Evolutionary conservation across 2,113 vertebrate species (phyloP), one percentile per base, ranked within the genome.

Genomic region (Upupa epops): DNA sequence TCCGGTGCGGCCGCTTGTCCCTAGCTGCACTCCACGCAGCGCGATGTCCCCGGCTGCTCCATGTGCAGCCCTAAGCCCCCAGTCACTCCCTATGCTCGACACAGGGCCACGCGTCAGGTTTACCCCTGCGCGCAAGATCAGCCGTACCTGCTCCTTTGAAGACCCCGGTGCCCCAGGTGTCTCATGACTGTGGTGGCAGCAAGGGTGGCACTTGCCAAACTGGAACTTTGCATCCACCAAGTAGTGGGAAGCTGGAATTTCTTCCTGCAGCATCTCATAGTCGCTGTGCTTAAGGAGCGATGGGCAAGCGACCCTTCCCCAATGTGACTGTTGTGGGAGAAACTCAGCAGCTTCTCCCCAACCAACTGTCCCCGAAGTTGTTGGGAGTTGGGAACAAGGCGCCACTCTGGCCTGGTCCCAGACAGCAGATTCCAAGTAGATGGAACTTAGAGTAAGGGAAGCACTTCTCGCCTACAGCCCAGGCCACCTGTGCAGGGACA

Each of bases 401-500:
- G 51, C 17, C 0, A 0, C 20, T 37, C 36, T 11, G 46, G 28
- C 60, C 19, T 4, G 9, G 37, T 40, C 49, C 36, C 31, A 32
- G 40, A 36, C 75, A 58, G 58, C 46, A 56, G 51, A 36, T 70
- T 18, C 17, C 49, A 36, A 9, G 2, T 7, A 64, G 52, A 11
- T 63, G 60, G n/a, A 72, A 34, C 12, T 48, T 46, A 13, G 16
- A 32, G 13, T 19, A 18, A 0, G 3, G 49, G 45, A 34, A 71
- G 31, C 8, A 1, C n/a, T 72, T 37, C 42, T 28, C 29, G 1
- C 1, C 17, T 19, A 15, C 40, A 81, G 36, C 42, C 42, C 42
- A 6, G 17, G 72, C 60, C 45, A 10, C 24, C 28, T 3, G 0
- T 11, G 8, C 6, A 51, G 28, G 36, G 66, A 48, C 1, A 0